These are phyloP conservation scores for Ctenoplectra terminalis DNA, from an alignment of 1,140 invertebrate genomes.

Conservation along the genomic window DNA sequence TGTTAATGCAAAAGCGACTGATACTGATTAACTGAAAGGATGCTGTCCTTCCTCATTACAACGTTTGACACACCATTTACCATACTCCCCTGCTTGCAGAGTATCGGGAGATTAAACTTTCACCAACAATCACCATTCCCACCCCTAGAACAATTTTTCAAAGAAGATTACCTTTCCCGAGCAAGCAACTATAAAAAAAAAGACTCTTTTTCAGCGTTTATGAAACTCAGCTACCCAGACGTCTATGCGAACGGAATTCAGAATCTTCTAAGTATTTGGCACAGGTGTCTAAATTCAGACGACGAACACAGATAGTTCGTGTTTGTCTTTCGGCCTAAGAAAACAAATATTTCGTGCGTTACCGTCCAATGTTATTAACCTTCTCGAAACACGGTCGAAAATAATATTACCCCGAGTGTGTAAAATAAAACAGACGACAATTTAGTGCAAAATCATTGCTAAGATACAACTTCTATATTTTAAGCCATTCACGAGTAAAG, in stretches of 20 bases:
- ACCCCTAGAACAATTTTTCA: not conserved
- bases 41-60: not conserved
- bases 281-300: not conserved
- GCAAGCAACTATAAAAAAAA: not conserved
- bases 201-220: not conserved
- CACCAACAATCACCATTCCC: not conserved
- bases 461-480: not conserved
- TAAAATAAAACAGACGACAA: too few relatives aligned
- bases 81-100: not conserved
- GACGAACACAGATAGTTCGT: not conserved
- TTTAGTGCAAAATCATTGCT: not conserved
- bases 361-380: not conserved
- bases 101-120: not conserved
- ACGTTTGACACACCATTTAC: not conserved
- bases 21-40: not conserved
- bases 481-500: too few relatives aligned
- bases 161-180: not conserved
- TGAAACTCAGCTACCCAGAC: not conserved
- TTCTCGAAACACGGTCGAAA: too few relatives aligned
- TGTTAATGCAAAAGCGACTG: not conserved
- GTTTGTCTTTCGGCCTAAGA: not conserved
- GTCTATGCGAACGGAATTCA: not conserved
- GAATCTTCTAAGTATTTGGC: not conserved
- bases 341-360: not conserved
- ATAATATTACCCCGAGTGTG: not conserved